phyloP scores from a whole-genome alignment of 2,113 vertebrate genomes.

The Xerus inauris region DNA sequence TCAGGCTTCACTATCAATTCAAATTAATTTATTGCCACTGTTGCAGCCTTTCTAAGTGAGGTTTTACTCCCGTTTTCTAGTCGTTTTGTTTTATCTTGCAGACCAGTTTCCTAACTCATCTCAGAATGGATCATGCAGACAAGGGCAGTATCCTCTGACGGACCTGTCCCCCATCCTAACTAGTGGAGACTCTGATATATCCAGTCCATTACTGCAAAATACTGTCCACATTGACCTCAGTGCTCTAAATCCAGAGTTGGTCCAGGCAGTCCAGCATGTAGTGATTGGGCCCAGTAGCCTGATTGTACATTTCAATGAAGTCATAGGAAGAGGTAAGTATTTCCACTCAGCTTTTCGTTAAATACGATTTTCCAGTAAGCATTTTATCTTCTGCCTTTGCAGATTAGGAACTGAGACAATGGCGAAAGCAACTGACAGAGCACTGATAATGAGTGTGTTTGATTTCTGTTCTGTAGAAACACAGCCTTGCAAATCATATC shows the following conservation, averaged over 20 bases:
- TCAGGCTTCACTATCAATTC: not conserved
- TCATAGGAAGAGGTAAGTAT: constrained; percentile 97
- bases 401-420: constrained; percentile 76
- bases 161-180: constrained; percentile 94
- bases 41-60: not conserved
- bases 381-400: constrained; percentile 75
- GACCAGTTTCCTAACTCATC: constrained; percentile 94
- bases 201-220: constrained; percentile 93
- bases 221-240: constrained; percentile 95
- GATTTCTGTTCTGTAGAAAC: constrained; percentile 53
- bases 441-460: constrained; percentile 64
- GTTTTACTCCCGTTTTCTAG: constrained; percentile 35
- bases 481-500: not conserved
- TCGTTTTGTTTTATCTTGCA: constrained; percentile 84
- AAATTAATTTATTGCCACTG: not conserved
- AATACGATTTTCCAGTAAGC: constrained; percentile 60
- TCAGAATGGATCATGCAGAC: constrained; percentile 92
- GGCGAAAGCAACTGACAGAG: constrained; percentile 43
- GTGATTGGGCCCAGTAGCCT: constrained; percentile 95
- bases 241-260: constrained; percentile 95
- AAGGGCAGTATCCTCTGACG: constrained; percentile 91
- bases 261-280: constrained; percentile 97
- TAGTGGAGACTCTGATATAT: constrained; percentile 92
- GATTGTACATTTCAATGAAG: constrained; percentile 94
- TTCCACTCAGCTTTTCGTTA: constrained; percentile 29